A percentile compares a stretch with the other conserved stretches of the same genome.
These are phyloP conservation scores for Parambassis ranga DNA, from an alignment of 2,797 vertebrate species.

Conservation along the genomic window DNA sequence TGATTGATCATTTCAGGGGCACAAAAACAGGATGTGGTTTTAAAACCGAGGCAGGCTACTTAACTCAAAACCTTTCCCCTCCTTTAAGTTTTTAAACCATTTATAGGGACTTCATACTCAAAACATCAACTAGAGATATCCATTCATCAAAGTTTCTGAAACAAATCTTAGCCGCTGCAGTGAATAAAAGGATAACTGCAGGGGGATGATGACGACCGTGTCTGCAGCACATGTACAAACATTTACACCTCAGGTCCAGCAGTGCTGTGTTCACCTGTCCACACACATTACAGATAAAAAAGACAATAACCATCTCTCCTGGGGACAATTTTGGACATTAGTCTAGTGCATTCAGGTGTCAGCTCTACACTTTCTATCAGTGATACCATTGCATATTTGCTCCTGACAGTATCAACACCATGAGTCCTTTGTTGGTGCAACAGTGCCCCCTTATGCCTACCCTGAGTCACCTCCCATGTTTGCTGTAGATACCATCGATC, in stretches of 20 bases:
- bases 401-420: background rate
- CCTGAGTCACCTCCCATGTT: slow-evolving; percentile 8
- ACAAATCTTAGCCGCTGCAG: slow-evolving; percentile 25
- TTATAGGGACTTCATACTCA: slow-evolving; percentile 11
- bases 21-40: slow-evolving; percentile 9
- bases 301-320: slow-evolving; percentile 1
- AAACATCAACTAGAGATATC: slow-evolving; percentile 11
- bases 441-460: slow-evolving; percentile 43
- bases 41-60: slow-evolving; percentile 21
- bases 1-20: slow-evolving; percentile 1
- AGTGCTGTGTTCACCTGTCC: slow-evolving; percentile 4
- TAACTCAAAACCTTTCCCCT: background rate
- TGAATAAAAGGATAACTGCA: slow-evolving; percentile 22
- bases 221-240: slow-evolving; percentile 18
- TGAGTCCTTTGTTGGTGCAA: slow-evolving; percentile 4
- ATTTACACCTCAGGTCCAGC: slow-evolving; percentile 25
- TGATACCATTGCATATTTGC: background rate
- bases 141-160: slow-evolving; percentile 2
- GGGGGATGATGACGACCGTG: background rate
- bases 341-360: slow-evolving; percentile 11
- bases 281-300: slow-evolving; percentile 10
- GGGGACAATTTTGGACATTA: slow-evolving; percentile 5
- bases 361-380: background rate
- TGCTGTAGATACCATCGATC: slow-evolving; percentile 1
- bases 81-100: slow-evolving; percentile 19